Conservation (phyloP, 2,888 invertebrate genomes). For the Leptarthrus brevirostris region DNA sequence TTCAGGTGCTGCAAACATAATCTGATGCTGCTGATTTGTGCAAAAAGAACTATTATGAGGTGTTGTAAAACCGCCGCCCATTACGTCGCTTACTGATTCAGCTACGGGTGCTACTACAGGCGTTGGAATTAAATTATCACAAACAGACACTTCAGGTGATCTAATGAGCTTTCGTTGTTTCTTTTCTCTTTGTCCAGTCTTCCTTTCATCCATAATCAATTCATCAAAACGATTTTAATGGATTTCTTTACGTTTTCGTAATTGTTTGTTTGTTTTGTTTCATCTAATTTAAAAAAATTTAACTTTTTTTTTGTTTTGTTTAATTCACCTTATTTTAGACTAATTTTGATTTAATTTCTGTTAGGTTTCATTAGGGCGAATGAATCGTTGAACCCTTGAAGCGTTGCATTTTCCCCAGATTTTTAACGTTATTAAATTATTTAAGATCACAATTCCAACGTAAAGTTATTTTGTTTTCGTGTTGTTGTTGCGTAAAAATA, state of each 20-base stretch:
- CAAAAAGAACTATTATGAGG: constrained; percentile 45
- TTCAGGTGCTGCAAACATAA: constrained; percentile 13
- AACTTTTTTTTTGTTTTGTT: too few species aligned
- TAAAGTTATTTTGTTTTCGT: too few species aligned
- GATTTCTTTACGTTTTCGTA: not conserved
- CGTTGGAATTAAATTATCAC: constrained; percentile 54
- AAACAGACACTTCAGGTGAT: constrained; percentile 56
- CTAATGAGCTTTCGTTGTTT: constrained; percentile 52
- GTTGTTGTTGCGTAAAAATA: too few species aligned
- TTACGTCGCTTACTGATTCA: constrained; percentile 59
- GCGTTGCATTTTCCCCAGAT: constrained; percentile 52
- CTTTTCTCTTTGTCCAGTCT: constrained; percentile 34
- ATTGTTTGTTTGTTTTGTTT: not conserved
- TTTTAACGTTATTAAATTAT: constrained; percentile 1
- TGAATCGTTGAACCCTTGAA: constrained; percentile 51
- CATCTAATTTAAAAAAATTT: not conserved
- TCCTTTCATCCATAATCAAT: constrained; percentile 48
- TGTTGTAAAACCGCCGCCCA: constrained; percentile 60
- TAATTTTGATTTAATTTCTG: constrained; percentile 32
- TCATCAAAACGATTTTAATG: constrained; percentile 31
- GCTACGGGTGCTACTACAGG: constrained; percentile 54
- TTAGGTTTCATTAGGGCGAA: constrained; percentile 10
- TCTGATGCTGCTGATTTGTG: constrained; percentile 9
- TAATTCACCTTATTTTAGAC: constrained; percentile 8
- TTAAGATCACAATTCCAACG: too few species aligned